phyloP scores from a whole-genome alignment of 2,113 vertebrate genomes.

The Pseudorasbora parva region DNA sequence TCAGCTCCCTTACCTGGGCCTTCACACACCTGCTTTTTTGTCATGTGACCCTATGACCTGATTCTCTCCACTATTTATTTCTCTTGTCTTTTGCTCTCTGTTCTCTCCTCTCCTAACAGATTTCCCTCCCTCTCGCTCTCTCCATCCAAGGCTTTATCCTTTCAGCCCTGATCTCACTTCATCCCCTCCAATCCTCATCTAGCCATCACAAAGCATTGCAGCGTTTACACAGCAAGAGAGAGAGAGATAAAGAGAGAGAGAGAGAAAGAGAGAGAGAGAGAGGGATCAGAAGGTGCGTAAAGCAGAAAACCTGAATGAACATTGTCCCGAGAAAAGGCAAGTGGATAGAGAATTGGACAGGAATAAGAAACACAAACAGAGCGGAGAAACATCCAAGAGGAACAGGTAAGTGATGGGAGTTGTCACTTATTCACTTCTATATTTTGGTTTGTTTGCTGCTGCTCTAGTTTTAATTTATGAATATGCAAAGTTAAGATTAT shows the following conservation, averaged over 20 bases:
- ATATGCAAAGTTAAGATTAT: neutral
- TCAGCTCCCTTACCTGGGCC: neutral
- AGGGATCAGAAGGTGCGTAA: constrained; percentile 53
- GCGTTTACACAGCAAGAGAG: constrained; percentile 41
- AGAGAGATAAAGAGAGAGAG: no score
- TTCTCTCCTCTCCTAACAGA: constrained; percentile 56
- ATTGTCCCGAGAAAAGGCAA: constrained; percentile 45
- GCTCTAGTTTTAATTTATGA: neutral
- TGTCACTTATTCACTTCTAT: neutral
- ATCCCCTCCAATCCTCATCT: constrained; percentile 80
- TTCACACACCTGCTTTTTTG: constrained; percentile 37
- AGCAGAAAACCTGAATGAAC: constrained; percentile 66
- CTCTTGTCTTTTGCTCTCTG: constrained; percentile 49
- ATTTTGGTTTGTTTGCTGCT: neutral
- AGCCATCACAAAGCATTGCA: constrained; percentile 69
- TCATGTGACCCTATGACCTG: constrained; percentile 58
- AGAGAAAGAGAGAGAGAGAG: constrained; percentile 49
- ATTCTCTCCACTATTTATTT: constrained; percentile 18
- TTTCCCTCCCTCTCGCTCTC: constrained; percentile 62
- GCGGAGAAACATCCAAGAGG: neutral
- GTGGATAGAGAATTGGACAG: constrained; percentile 56
- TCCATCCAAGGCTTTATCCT: constrained; percentile 77
- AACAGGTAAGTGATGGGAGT: constrained; percentile 42
- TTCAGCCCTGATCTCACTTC: constrained; percentile 80
- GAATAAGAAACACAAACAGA: neutral